phyloP scores from a whole-genome alignment of 2,888 invertebrate genomes.

The Drosophila siamana region DNA sequence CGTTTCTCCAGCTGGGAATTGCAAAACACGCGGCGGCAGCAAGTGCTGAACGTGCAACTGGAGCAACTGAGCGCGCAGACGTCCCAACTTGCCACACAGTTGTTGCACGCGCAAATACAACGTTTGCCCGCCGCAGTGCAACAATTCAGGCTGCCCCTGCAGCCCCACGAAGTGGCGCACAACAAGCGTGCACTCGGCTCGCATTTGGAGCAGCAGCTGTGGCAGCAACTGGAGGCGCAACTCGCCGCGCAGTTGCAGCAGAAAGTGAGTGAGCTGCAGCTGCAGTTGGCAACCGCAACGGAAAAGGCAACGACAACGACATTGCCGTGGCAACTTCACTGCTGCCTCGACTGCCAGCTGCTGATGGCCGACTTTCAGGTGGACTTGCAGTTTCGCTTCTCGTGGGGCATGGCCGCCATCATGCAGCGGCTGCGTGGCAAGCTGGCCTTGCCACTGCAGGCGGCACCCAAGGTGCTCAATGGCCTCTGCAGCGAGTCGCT shows the following conservation, averaged over 20 bases:
- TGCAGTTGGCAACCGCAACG: constrained; percentile 87
- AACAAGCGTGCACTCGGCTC: constrained; percentile 96
- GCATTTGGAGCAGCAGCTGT: constrained; percentile 95
- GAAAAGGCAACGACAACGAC: too few species aligned
- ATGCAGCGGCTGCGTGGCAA: constrained; percentile 93
- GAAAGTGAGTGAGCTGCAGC: constrained; percentile 88
- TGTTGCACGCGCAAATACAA: constrained; percentile 98
- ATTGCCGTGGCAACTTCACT: constrained; percentile 95
- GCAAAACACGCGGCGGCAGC: constrained; percentile 92
- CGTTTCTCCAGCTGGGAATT: constrained; percentile 93
- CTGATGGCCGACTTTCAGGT: constrained; percentile 97
- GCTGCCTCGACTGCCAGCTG: constrained; percentile 97
- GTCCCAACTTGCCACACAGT: constrained; percentile 94
- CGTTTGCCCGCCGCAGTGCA: constrained; percentile 96
- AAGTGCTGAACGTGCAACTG: constrained; percentile 97
- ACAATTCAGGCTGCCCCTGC: constrained; percentile 94
- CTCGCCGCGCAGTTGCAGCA: constrained; percentile 94
- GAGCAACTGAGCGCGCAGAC: constrained; percentile 97
- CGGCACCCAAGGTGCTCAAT: constrained; percentile 34
- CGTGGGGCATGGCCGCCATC: constrained; percentile 95
- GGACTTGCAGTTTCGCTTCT: constrained; percentile 97
- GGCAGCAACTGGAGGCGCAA: constrained; percentile 92
- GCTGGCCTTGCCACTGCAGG: constrained; percentile 79
- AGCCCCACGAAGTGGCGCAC: constrained; percentile 90
- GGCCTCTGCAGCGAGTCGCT: constrained; percentile 62